Conservation (phyloP, 2,797 vertebrate species). For the Oryzias dopingdopingensis region DNA sequence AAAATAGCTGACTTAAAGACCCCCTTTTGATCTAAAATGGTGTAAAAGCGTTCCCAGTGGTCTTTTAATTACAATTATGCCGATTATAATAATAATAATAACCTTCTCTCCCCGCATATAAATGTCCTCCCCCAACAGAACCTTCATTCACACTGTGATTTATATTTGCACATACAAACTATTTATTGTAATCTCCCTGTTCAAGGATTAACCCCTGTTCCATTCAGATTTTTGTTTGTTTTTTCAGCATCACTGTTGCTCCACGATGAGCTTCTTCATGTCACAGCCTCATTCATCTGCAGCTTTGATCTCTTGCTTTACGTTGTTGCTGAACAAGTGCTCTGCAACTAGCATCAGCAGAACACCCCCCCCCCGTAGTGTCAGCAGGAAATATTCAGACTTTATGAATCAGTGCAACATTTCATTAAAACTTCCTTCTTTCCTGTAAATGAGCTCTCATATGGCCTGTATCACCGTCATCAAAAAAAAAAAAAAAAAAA, state of each 20-base stretch:
- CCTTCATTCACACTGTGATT: constrained; percentile 55
- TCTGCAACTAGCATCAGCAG: constrained; percentile 21
- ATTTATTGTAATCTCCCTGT: constrained; percentile 61
- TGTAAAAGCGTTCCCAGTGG: no score
- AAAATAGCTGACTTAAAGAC: no score
- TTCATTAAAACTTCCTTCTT: constrained; percentile 44
- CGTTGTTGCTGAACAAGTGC: constrained; percentile 51
- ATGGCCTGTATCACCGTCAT: constrained; percentile 37
- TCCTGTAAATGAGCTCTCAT: constrained; percentile 60
- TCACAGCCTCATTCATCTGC: constrained; percentile 29
- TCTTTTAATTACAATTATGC: no score
- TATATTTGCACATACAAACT: constrained; percentile 79
- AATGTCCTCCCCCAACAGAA: constrained; percentile 57
- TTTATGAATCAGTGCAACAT: constrained; percentile 66
- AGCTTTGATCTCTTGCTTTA: constrained; percentile 7
- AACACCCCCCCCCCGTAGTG: constrained; percentile 20
- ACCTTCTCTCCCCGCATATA: constrained; percentile 48
- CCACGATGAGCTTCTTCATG: constrained; percentile 52
- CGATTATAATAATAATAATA: constrained; percentile 2
- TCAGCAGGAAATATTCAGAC: constrained; percentile 61
- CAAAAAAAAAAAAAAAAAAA: neutral
- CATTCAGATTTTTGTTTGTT: constrained; percentile 42
- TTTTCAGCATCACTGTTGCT: constrained; percentile 69
- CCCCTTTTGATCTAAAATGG: no score
- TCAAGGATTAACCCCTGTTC: constrained; percentile 71